Base-by-base conservation (phyloP, 1,140 invertebrate species). In the Macrotrachela quadricornifera region DNA sequence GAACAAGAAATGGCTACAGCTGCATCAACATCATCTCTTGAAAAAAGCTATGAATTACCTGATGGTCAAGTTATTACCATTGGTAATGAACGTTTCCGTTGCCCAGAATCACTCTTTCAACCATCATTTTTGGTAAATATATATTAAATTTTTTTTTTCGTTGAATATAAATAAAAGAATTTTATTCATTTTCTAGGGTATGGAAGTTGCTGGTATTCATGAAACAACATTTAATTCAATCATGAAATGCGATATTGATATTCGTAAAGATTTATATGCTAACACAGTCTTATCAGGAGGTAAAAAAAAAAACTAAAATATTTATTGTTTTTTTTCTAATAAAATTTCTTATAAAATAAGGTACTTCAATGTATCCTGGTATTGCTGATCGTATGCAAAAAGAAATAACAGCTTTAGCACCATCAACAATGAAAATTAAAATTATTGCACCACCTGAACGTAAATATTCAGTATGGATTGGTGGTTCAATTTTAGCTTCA, bases 201-300 rank as follows among this genome's bases (percentile, higher is more conserved):
- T 47, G 46, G 51, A 53, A 53, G 44, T 40, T 0, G 37, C 46
- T 84, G 51, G 51, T 18, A 48, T 53, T 16, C 51, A 53, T 39
- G 45, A 46, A 36, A 53, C 46, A 15, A 51, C 44, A n/a, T 51
- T 43, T n/a, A 51, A 65, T 60, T 58, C 66, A 60, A 90, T 92
- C 76, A 88, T 88, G 84, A 87, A 87, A 77, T 88, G 84, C 73
- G 85, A 88, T 66, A 82, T 87, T 21, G 83, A 86, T 67, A 85
- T 85, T 75, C 78, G 82, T 74, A 85, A 69, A 51, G 68, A 71
- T 48, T 55, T 72, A 47, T 71, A 69, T 57, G 64, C 60, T 46
- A 60, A 60, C 61, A 63, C 54, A 58, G 60, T 57, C 51, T 56
- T 52, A 57, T 61, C 52, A 47, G 60, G 73, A 58, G 73, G 73